Base-by-base conservation (phyloP, 2,888 invertebrate species). In the Drosophila quasianomalipes region DNA sequence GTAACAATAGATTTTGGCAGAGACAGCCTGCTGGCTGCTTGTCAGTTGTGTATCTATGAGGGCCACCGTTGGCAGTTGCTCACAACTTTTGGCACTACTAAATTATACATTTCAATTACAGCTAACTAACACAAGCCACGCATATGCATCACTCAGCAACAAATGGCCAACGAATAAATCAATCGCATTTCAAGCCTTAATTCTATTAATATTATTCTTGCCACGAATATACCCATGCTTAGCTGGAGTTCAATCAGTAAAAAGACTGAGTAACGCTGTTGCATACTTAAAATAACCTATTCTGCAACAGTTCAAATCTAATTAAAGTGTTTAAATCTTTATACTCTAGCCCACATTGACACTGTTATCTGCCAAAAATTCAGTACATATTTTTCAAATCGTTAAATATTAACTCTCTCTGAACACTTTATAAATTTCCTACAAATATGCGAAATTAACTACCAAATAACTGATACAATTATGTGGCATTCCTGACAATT, bases 61-160 rank as follows among this genome's bases (percentile, higher is more conserved):
- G 54, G 66, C 58, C 54, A 41, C 53, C 61, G 58, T 53, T 64
- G 68, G 52, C 81, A 69, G 59, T 53, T 66, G 55, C 71, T 78
- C 67, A 78, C 63, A 81, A 66, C 30, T 67, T 59, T 58, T n/a
- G 55, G 47, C 44, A 41, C 41, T 70, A 65, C 37, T 88, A 70
- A 88, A 85, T 85, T 83, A 86, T 89, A 78, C 71, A 86, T 89
- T 81, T 79, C 79, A 89, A 89, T 85, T 84, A 84, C 65, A 61
- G 37, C 49, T 58, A 72, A 55, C 64, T 70, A 64, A 70, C 53
- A 71, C 41, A 47, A 51, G 58, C 39, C 74, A 69, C 62, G 58
- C 51, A 65, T 55, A 61, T 53, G 41, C 78, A 70, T 55, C 63
- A 53, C 31, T 70, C 59, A 63, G 57, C 31, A 61, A 57, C 67